Percentiles rank a stretch among this genome's conserved stretches.
Evolutionary conservation across 2,888 invertebrate species (phyloP).

Genomic region (Synanthedon vespiformis): DNA sequence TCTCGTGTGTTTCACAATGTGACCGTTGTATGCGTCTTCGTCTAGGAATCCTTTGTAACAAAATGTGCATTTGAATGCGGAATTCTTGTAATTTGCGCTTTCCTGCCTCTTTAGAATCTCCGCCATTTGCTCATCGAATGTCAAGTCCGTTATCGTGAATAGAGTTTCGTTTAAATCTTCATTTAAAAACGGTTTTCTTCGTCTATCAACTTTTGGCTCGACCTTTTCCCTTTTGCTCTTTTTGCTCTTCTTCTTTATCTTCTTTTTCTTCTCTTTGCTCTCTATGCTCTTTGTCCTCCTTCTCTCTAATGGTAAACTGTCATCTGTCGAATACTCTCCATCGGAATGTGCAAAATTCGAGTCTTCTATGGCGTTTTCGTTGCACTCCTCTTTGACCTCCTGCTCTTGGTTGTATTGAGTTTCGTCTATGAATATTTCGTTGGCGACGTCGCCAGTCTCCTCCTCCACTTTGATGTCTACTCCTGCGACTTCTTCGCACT

Average conservation of each 20-base stretch:
- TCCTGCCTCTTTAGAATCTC: slow-evolving; percentile 51
- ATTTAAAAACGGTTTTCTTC: slow-evolving; percentile 48
- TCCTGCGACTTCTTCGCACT: not conserved
- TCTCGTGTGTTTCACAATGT: slow-evolving; percentile 48
- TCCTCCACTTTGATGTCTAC: slow-evolving; percentile 2
- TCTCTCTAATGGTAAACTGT: slow-evolving; percentile 30
- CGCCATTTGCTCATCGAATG: slow-evolving; percentile 43
- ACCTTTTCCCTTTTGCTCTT: slow-evolving; percentile 7
- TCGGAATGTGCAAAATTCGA: slow-evolving; percentile 10
- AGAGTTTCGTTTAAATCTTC: slow-evolving; percentile 48
- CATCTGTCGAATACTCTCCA: slow-evolving; percentile 31
- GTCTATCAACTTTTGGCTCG: slow-evolving; percentile 41
- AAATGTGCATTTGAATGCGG: slow-evolving; percentile 42
- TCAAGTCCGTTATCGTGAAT: slow-evolving; percentile 27
- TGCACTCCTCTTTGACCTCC: slow-evolving; percentile 9
- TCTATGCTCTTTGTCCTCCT: slow-evolving; percentile 19
- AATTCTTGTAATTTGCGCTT: slow-evolving; percentile 44
- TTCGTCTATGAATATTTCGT: slow-evolving; percentile 2
- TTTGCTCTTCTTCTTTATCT: slow-evolving; percentile 11
- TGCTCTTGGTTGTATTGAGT: slow-evolving; percentile 7
- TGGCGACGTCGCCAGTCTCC: not conserved
- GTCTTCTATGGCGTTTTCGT: slow-evolving; percentile 3
- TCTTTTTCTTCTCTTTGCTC: slow-evolving; percentile 7
- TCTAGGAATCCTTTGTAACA: slow-evolving; percentile 56
- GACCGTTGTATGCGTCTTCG: slow-evolving; percentile 45